Evolutionary conservation across 2,113 vertebrate species (phyloP), one percentile per base, ranked within the genome.

Genomic region (Ornithorhynchus anatinus): DNA sequence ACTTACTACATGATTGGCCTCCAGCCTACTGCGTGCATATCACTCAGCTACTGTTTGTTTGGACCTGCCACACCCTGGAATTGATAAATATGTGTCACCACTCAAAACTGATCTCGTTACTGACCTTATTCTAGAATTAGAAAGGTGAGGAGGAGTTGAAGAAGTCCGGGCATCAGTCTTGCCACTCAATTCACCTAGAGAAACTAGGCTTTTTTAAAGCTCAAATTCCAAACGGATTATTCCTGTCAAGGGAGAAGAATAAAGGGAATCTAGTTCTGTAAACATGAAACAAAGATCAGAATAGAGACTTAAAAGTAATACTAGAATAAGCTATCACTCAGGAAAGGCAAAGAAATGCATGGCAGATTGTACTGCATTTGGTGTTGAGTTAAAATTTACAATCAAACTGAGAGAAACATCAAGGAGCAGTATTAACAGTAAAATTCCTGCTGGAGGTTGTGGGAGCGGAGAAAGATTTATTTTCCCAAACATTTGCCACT

Each of bases 41-140:
- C 84, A 80, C 85, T 89, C 80, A 58, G 62, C 5, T 0, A 60
- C 45, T 72, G 78, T 87, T 88, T 90, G 82, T 86, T 76, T 79
- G 63, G 77, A 75, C 64, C 83, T 77, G 80, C 66, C 72, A 2
- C 85, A 86, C 86, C 88, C 88, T 88, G 76, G 84, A 87, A 87
- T 90, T 88, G 85, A 87, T 89, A 84, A 85, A 87, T 87, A 77
- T 77, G 64, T 88, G 84, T 88, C 84, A 87, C 84, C 78, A 81
- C 76, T 88, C 4, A 0, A 37, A 65, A 65, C 72, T 76, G 80
- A 74, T 67, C 76, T 61, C 5, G 66, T 88, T 71, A 85, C 87
- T 86, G 84, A 72, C 81, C 75, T 82, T 84, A 62, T 47, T 32
- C 48, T 72, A 77, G 77, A 87, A 87, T 84, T 68, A 78, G 70